Percentiles rank a stretch among this genome's conserved stretches.
These are phyloP conservation scores for Polydrusus tereticollis DNA, from an alignment of 2,888 invertebrate genomes.

Conservation along the genomic window DNA sequence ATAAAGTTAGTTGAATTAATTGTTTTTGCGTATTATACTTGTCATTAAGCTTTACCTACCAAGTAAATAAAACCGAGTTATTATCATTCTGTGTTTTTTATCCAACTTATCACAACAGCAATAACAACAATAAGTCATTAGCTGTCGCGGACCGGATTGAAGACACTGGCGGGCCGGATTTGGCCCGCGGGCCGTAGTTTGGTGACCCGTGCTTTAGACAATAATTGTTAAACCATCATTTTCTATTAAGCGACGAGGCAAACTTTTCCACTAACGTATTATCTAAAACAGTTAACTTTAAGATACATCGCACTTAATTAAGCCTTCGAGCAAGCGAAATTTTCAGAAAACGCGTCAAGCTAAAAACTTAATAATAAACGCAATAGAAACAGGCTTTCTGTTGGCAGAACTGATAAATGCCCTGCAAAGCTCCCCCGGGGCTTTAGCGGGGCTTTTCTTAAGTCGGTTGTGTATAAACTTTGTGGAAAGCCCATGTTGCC, in stretches of 20 bases:
- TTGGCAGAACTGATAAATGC: slow-evolving; percentile 22
- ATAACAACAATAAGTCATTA: no score
- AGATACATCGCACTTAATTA: slow-evolving; percentile 14
- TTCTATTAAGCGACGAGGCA: neutral
- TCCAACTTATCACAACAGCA: no score
- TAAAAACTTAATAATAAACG: slow-evolving; percentile 21
- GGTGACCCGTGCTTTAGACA: no score
- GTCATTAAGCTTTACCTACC: no score
- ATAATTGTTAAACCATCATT: neutral
- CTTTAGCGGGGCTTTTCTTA: slow-evolving; percentile 13
- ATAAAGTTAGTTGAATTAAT: no score
- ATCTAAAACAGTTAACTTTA: slow-evolving; percentile 17
- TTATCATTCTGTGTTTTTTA: no score
- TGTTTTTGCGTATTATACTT: no score
- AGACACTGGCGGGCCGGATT: no score
- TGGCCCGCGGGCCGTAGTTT: no score
- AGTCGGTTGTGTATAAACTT: slow-evolving; percentile 15
- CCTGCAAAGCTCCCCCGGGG: neutral
- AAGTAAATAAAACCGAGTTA: no score
- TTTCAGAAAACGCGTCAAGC: slow-evolving; percentile 17
- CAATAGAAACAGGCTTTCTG: slow-evolving; percentile 23
- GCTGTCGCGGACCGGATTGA: no score
- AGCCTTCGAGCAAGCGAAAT: slow-evolving; percentile 10
- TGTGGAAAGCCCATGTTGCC: neutral
- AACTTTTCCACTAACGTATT: slow-evolving; percentile 8